Percentiles rank a stretch among this genome's conserved stretches.
phyloP scores from a whole-genome alignment of 2,797 vertebrate genomes.

The Petrocephalus sullivani region DNA sequence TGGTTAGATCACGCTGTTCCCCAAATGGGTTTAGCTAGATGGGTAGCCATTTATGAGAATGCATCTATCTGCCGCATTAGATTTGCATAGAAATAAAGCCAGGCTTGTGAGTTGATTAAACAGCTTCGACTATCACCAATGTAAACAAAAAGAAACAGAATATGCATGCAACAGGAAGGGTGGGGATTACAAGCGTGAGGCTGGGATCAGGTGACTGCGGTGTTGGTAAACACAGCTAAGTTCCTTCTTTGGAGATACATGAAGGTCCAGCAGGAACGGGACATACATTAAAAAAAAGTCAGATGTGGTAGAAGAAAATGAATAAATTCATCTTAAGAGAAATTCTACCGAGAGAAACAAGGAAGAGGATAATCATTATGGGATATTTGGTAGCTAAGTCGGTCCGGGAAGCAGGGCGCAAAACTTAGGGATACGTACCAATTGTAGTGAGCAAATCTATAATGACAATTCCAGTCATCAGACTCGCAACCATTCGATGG shows the following conservation, averaged over 20 bases:
- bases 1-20: conserved; percentile 53
- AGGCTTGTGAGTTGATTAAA: conserved; percentile 41
- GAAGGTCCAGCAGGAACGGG: background rate
- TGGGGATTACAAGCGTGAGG: conserved; percentile 25
- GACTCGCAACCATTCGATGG: background rate
- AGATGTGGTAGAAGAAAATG: background rate
- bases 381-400: background rate
- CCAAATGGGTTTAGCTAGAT: conserved; percentile 55
- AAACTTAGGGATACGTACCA: background rate
- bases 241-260: background rate
- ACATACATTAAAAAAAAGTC: no score
- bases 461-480: conserved; percentile 48
- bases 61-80: conserved; percentile 24
- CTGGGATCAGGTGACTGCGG: background rate
- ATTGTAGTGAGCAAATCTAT: conserved; percentile 24
- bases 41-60: conserved; percentile 44
- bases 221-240: background rate
- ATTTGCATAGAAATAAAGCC: conserved; percentile 48
- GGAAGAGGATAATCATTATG: background rate
- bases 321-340: background rate
- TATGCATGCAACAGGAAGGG: conserved; percentile 52
- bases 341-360: background rate
- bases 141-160: conserved; percentile 61
- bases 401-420: background rate
- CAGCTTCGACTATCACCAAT: conserved; percentile 50